Conservation (phyloP, 2,113 vertebrate genomes). For the Cynopterus brachyotis region DNA sequence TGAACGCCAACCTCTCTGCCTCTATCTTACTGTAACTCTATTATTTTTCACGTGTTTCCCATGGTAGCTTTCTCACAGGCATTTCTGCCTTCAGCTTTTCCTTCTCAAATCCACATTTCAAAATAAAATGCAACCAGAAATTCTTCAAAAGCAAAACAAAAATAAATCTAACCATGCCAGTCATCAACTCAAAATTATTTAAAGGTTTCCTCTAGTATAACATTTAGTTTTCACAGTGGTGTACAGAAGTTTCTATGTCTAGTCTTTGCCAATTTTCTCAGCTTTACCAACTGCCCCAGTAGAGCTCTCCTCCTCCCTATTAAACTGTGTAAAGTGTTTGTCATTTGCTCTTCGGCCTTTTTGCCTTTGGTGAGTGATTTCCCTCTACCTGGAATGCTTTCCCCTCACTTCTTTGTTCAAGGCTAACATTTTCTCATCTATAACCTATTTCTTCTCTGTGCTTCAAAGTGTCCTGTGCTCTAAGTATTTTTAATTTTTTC, state of each 20-base stretch:
- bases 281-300: background rate
- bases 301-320: background rate
- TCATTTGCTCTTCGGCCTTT: background rate
- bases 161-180: background rate
- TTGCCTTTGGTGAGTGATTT: background rate
- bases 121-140: background rate
- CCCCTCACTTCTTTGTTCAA: background rate
- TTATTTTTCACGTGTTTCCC: background rate
- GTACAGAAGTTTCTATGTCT: background rate
- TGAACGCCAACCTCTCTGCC: background rate
- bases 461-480: background rate
- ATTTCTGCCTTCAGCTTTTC: background rate
- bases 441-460: background rate
- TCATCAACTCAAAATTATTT: background rate
- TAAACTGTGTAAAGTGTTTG: background rate
- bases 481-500: background rate
- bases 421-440: background rate
- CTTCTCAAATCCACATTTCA: background rate
- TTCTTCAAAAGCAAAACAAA: constrained; percentile 14
- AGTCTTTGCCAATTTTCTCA: background rate
- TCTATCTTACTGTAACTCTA: background rate
- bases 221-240: background rate
- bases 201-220: background rate
- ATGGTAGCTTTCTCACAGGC: background rate
- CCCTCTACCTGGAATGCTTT: background rate